phyloP scores from a whole-genome alignment of 2,797 vertebrate species.

The Columba guinea region DNA sequence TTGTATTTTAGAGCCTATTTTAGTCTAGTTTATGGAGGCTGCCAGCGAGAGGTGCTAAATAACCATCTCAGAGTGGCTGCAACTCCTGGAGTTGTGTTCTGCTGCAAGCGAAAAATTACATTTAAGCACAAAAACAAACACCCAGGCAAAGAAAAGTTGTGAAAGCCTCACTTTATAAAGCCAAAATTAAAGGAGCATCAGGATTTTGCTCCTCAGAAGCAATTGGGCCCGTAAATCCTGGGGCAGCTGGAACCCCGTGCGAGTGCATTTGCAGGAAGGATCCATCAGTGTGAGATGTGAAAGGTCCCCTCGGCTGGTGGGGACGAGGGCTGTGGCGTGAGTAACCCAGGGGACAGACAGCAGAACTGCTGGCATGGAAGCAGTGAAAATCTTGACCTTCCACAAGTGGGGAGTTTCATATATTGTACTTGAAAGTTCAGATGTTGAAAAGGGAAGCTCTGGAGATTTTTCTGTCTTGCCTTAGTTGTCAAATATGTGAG shows the following conservation, averaged over 20 bases:
- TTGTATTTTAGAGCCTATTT: background rate
- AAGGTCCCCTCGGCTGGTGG: background rate
- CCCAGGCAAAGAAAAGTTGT: background rate
- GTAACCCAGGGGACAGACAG: accelerated
- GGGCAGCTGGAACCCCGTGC: accelerated
- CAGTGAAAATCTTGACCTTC: background rate
- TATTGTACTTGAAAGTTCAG: background rate
- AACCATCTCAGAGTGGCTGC: background rate
- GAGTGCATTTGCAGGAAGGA: background rate
- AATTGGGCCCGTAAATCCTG: background rate
- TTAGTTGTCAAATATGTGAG: background rate
- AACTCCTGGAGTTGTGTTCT: background rate
- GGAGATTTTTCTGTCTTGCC: background rate
- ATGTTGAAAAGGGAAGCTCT: background rate
- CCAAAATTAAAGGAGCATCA: background rate
- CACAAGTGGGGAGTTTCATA: background rate
- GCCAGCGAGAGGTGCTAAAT: constrained; percentile 58
- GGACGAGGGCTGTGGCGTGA: accelerated
- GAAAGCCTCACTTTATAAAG: background rate
- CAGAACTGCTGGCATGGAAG: accelerated
- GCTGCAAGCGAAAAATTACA: background rate
- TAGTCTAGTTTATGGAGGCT: background rate
- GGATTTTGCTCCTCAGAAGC: background rate
- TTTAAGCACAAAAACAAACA: constrained; percentile 10
- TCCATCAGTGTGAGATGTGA: background rate